These are phyloP conservation scores for Eurosta solidaginis DNA, from an alignment of 1,140 invertebrate genomes.

Conservation along the genomic window DNA sequence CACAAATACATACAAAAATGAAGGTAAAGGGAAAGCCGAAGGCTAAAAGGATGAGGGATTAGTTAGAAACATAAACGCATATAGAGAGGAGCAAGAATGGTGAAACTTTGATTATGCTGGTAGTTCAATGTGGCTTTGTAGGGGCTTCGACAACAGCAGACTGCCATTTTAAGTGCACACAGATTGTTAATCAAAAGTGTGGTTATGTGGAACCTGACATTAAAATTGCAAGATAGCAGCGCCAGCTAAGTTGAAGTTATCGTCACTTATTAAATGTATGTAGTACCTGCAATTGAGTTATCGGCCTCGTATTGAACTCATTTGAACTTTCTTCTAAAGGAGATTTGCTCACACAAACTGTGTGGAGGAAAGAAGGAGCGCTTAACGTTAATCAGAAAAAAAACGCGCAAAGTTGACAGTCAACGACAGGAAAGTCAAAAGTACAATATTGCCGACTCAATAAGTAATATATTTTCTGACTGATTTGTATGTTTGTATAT, in stretches of 20 bases:
- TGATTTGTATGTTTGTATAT: too few relatives aligned
- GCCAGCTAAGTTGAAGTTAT: neutral
- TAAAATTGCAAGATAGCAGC: neutral
- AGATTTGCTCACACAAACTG: neutral
- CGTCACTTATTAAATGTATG: neutral
- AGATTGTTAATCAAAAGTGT: neutral
- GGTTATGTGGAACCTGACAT: neutral
- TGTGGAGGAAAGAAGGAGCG: neutral
- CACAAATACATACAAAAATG: neutral
- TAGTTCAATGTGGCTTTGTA: neutral
- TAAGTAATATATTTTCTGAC: too few relatives aligned
- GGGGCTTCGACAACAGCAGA: neutral
- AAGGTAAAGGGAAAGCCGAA: conserved; percentile 3
- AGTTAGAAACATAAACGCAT: neutral
- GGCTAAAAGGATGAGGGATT: conserved; percentile 19
- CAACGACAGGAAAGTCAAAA: conserved; percentile 14
- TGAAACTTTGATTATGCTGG: too few relatives aligned
- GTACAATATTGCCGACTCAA: neutral
- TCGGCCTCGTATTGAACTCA: neutral
- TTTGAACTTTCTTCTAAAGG: neutral
- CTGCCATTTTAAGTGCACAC: neutral
- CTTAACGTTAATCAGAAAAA: neutral
- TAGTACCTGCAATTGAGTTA: neutral
- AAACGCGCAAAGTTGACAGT: neutral
- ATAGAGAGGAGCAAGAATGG: neutral